Evolutionary conservation across 2,888 invertebrate species (phyloP).

Genomic region (Crocallis elinguaria): DNA sequence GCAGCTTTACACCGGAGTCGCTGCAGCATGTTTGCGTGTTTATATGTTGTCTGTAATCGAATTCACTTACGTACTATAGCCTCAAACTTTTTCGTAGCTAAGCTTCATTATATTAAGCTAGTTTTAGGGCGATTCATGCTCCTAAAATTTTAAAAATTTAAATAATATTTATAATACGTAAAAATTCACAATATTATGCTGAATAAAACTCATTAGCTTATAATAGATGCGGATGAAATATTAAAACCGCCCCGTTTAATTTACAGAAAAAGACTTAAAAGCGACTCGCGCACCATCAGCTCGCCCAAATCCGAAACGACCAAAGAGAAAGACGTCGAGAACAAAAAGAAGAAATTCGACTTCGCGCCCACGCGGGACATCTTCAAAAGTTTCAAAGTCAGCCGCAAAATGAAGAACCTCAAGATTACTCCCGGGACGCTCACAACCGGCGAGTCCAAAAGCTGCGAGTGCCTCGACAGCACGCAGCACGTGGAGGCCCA

Average conservation of each 20-base stretch:
- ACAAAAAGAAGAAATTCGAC: conserved; percentile 80
- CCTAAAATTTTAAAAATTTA: too few relatives aligned
- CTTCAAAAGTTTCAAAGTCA: conserved; percentile 77
- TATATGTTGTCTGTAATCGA: too few relatives aligned
- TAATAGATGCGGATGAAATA: too few relatives aligned
- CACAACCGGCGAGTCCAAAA: conserved; percentile 71
- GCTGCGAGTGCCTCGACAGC: conserved; percentile 77
- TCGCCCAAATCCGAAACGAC: conserved; percentile 68
- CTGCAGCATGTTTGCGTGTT: too few relatives aligned
- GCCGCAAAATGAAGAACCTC: conserved; percentile 70
- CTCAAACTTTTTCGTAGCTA: too few relatives aligned
- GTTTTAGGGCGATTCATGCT: too few relatives aligned
- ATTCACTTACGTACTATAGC: too few relatives aligned
- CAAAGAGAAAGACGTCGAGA: conserved; percentile 71
- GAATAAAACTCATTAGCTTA: too few relatives aligned
- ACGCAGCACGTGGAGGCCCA: conserved; percentile 57
- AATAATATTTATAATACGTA: too few relatives aligned
- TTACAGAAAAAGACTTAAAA: conserved; percentile 76
- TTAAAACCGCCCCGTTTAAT: neutral
- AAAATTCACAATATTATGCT: too few relatives aligned
- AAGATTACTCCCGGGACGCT: conserved; percentile 60
- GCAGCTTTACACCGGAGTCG: too few relatives aligned
- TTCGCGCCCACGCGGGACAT: conserved; percentile 77
- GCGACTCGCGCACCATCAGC: conserved; percentile 71
- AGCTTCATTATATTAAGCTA: too few relatives aligned